Conservation (phyloP, 2,797 vertebrate genomes). For the Fringilla coelebs region DNA sequence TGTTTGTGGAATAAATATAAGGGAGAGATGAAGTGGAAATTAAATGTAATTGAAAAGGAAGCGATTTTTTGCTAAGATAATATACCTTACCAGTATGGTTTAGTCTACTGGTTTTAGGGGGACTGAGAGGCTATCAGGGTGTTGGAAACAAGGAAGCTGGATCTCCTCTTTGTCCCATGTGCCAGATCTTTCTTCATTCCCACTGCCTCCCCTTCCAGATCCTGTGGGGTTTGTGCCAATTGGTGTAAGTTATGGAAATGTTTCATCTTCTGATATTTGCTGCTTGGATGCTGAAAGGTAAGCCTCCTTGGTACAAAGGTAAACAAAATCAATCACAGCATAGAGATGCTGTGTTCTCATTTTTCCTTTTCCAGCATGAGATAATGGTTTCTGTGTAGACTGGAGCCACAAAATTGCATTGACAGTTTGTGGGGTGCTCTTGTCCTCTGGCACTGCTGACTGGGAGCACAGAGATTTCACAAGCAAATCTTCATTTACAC, state of each 20-base stretch:
- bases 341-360: background rate
- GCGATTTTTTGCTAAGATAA: background rate
- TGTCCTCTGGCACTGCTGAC: background rate
- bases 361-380: background rate
- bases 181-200: background rate
- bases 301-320: background rate
- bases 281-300: background rate
- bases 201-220: background rate
- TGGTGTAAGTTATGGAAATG: background rate
- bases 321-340: background rate
- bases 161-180: background rate
- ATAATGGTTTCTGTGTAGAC: background rate
- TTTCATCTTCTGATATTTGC: background rate
- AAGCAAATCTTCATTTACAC: background rate
- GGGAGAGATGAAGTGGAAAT: conserved; percentile 24
- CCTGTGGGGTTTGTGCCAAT: background rate
- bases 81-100: background rate
- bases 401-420: background rate
- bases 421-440: background rate
- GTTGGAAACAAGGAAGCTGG: background rate
- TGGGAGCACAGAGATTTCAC: background rate
- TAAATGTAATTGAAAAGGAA: conserved; percentile 28
- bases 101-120: background rate
- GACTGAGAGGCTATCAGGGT: background rate
- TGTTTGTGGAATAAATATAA: conserved; percentile 46